phyloP scores from a whole-genome alignment of 2,888 invertebrate species.

The Acanthopleura granulata region DNA sequence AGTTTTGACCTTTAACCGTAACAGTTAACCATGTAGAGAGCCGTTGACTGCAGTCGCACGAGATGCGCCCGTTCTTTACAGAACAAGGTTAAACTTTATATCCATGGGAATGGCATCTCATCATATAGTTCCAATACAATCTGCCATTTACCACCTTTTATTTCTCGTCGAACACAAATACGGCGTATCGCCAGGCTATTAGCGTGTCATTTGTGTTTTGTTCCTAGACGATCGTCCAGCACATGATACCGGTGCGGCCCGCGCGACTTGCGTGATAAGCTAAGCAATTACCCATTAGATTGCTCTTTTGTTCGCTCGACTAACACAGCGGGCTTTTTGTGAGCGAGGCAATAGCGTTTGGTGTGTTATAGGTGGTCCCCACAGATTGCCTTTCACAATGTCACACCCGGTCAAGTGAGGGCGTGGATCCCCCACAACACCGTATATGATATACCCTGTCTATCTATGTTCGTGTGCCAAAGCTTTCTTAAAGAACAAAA shows the following conservation, averaged over 20 bases:
- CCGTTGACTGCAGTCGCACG: no score
- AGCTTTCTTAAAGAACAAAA: no score
- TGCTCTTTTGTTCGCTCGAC: no score
- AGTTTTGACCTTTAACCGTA: no score
- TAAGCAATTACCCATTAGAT: not conserved
- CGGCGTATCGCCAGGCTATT: not conserved
- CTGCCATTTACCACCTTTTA: not conserved
- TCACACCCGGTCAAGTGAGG: conserved; percentile 1
- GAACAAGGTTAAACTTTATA: no score
- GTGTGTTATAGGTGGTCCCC: not conserved
- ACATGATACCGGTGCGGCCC: not conserved
- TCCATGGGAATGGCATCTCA: no score
- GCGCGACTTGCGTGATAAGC: not conserved
- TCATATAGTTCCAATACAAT: not conserved
- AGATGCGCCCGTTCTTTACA: no score
- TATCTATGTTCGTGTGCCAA: no score
- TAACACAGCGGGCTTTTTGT: not conserved
- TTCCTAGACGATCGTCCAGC: not conserved
- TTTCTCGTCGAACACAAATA: not conserved
- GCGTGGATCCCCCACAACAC: no score
- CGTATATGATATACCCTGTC: no score
- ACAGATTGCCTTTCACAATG: not conserved
- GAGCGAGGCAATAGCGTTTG: not conserved
- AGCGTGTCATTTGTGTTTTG: not conserved
- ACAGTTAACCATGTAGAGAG: no score